Percentiles rank a stretch among this genome's conserved stretches.
phyloP scores from a whole-genome alignment of 2,113 vertebrate species.

The Puma concolor region DNA sequence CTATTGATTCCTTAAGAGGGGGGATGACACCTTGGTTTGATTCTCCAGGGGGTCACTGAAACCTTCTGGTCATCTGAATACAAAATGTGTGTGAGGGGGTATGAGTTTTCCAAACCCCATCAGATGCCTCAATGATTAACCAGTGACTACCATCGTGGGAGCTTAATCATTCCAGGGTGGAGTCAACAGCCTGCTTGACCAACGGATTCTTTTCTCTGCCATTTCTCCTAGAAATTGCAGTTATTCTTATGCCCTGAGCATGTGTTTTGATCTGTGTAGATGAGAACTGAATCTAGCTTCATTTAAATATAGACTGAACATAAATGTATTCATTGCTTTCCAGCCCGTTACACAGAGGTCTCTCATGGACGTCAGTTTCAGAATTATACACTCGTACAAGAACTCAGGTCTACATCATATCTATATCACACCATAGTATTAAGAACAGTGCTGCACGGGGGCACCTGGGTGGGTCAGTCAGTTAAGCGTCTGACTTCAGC shows the following conservation, averaged over 20 bases:
- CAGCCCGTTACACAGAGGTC: neutral
- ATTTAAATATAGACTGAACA: neutral
- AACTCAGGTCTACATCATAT: neutral
- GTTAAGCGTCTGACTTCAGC: too few relatives aligned
- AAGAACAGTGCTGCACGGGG: neutral
- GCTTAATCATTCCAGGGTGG: neutral
- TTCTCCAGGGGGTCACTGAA: neutral
- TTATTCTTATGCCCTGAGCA: neutral
- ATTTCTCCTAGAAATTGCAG: neutral
- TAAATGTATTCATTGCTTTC: neutral
- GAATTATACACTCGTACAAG: neutral
- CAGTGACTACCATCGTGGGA: neutral
- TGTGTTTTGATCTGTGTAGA: neutral
- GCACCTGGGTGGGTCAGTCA: too few relatives aligned
- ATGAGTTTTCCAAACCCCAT: neutral
- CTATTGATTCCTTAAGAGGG: neutral
- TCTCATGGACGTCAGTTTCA: neutral
- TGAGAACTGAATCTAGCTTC: neutral
- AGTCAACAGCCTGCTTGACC: neutral
- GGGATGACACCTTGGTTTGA: neutral
- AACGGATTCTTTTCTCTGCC: neutral
- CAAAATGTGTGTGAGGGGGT: neutral
- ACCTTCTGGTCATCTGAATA: neutral
- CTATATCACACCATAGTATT: neutral
- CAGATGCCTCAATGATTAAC: neutral